A percentile compares a stretch with the other conserved stretches of the same genome.
These are phyloP conservation scores for Drosophila lutescens DNA, from an alignment of 2,888 invertebrate genomes.

Conservation along the genomic window DNA sequence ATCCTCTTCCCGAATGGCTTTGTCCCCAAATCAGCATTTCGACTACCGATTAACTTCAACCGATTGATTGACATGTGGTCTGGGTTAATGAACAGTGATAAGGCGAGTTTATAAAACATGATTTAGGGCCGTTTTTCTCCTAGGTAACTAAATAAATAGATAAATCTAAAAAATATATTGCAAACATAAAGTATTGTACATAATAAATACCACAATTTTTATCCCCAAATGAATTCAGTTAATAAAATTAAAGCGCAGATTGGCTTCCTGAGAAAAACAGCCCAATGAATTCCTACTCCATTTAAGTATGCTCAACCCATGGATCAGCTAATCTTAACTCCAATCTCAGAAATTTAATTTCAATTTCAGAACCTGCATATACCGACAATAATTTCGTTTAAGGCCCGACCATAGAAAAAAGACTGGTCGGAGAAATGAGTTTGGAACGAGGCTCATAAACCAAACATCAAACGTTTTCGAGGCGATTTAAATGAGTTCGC, in stretches of 20 bases:
- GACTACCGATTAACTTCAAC: slow-evolving; percentile 14
- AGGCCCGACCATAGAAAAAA: slow-evolving; percentile 10
- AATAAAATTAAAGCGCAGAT: not conserved
- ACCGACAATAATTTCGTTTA: slow-evolving; percentile 34
- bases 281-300: not conserved
- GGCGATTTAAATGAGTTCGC: slow-evolving; percentile 74
- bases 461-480: slow-evolving; percentile 67
- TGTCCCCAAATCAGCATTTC: slow-evolving; percentile 36
- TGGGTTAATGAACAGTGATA: slow-evolving; percentile 1
- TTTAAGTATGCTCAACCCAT: slow-evolving; percentile 22
- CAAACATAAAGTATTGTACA: not conserved
- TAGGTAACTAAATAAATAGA: not conserved
- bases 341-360: slow-evolving; percentile 22
- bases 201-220: not conserved
- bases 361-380: slow-evolving; percentile 33
- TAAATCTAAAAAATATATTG: no score
- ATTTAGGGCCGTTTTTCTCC: not conserved
- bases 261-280: not conserved
- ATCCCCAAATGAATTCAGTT: not conserved
- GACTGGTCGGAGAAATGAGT: slow-evolving; percentile 42
- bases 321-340: slow-evolving; percentile 15
- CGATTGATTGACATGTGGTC: slow-evolving; percentile 36
- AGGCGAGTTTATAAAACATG: slow-evolving; percentile 13
- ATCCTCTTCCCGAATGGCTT: slow-evolving; percentile 4
- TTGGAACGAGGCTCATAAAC: slow-evolving; percentile 60